Evolutionary conservation across 1,140 invertebrate species (phyloP).

Genomic region (Chrysopa pallens): DNA sequence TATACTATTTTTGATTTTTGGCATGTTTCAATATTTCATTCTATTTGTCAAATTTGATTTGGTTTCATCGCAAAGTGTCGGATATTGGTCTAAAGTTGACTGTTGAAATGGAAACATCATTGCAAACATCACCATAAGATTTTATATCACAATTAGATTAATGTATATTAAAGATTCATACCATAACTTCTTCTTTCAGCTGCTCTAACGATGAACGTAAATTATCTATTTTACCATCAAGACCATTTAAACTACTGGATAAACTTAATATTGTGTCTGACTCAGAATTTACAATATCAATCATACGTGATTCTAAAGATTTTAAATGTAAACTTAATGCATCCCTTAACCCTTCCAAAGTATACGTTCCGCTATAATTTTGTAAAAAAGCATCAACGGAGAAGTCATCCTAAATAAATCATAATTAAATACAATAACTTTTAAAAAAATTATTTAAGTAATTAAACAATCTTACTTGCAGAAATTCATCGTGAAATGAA

Average conservation of each 20-base stretch:
- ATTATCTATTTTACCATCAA: slow-evolving; percentile 71
- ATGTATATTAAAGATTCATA: slow-evolving; percentile 17
- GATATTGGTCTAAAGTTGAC: too few relatives aligned
- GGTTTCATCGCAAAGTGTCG: too few relatives aligned
- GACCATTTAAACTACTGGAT: slow-evolving; percentile 80
- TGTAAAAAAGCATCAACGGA: slow-evolving; percentile 81
- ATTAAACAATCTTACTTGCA: too few relatives aligned
- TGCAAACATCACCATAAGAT: too few relatives aligned
- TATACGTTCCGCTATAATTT: slow-evolving; percentile 60
- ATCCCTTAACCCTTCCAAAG: slow-evolving; percentile 73
- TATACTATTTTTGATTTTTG: too few relatives aligned
- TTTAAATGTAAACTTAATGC: slow-evolving; percentile 83
- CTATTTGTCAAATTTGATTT: too few relatives aligned
- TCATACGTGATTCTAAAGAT: slow-evolving; percentile 77
- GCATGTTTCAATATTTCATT: too few relatives aligned
- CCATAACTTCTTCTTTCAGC: slow-evolving; percentile 62
- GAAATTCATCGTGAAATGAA: too few relatives aligned
- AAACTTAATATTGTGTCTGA: slow-evolving; percentile 95
- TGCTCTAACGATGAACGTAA: slow-evolving; percentile 59
- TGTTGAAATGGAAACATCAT: too few relatives aligned
- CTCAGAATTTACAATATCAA: slow-evolving; percentile 92
- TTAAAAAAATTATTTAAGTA: too few relatives aligned
- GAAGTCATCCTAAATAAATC: slow-evolving; percentile 49
- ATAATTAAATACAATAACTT: too few relatives aligned
- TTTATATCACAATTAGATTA: slow-evolving; percentile 12